These are phyloP conservation scores for Drosophila nigrodunni DNA, from an alignment of 1,140 invertebrate species.

Conservation along the genomic window DNA sequence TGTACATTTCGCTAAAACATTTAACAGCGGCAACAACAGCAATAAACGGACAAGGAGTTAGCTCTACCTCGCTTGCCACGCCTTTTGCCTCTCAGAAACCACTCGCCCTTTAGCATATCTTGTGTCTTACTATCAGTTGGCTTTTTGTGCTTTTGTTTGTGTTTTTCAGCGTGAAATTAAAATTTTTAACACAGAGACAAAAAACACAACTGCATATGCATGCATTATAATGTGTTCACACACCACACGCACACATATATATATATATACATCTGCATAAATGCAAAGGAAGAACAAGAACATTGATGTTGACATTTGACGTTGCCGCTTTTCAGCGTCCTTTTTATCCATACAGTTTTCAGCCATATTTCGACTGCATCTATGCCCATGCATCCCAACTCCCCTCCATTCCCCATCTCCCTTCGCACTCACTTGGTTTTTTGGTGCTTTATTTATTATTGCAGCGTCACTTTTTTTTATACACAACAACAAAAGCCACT, in stretches of 20 bases:
- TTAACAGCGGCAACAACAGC: constrained; percentile 59
- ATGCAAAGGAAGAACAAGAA: constrained; percentile 63
- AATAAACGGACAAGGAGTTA: constrained; percentile 57
- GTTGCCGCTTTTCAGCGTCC: constrained; percentile 39
- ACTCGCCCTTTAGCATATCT: background rate
- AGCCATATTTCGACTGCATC: constrained; percentile 57
- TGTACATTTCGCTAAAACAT: constrained; percentile 55
- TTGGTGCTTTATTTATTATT: constrained; percentile 74
- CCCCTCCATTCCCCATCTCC: background rate
- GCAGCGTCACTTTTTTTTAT: constrained; percentile 57
- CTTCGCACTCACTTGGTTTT: constrained; percentile 18
- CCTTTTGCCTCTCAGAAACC: background rate
- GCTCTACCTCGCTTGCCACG: constrained; percentile 7
- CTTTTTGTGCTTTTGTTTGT: constrained; percentile 44
- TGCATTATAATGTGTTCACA: constrained; percentile 34
- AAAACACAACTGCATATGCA: constrained; percentile 53
- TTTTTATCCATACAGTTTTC: constrained; percentile 68
- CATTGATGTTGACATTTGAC: constrained; percentile 79
- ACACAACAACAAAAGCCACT: constrained; percentile 30
- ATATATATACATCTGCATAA: constrained; percentile 58
- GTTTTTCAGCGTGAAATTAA: constrained; percentile 79
- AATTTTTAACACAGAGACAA: constrained; percentile 69
- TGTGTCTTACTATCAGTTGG: constrained; percentile 14
- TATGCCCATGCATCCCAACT: constrained; percentile 18
- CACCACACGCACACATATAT: constrained; percentile 30